Evolutionary conservation across 2,113 vertebrate genomes (phyloP), one percentile per base, ranked within the genome.

Genomic region (Salvelinus namaycush): DNA sequence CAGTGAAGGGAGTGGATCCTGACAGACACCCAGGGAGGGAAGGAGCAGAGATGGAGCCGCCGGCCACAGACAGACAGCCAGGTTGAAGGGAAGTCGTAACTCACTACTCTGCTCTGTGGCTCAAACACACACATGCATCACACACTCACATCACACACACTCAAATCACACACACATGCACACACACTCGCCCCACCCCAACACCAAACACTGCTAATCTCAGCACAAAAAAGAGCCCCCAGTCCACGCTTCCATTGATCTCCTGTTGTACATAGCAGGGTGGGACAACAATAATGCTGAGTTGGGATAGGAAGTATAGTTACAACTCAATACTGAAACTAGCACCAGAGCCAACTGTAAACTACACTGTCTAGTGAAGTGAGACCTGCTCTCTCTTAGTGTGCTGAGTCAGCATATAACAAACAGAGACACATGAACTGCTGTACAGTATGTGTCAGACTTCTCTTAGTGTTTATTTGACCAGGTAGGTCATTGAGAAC

Each of bases 171-270:
- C 81, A 51, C 60, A 51, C 16, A 73, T 9, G 12, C 60, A 70
- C 68, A 70, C 49, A 6, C 73, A 59, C n/a, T 39, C 39, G 83
- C 77, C 54, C 62, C 81, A 72, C 29, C 77, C 66, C 74, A 70
- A 75, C 68, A 76, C 77, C 73, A 79, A 78, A 68, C 82, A 68
- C 76, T 59, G 86, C 81, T 91, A 88, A 91, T 91, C 91, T 84
- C 79, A 79, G 84, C 84, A 91, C 86, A 91, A 90, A 90, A 76
- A 64, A 81, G 81, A 82, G 73, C 70, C 80, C 84, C 77, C 87
- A 77, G 84, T 87, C 87, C 84, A 74, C 83, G 81, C 82, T 76
- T 77, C 80, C 86, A 87, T 80, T 86, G 87, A 90, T 84, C 77
- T 67, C 77, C 82, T 60, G 78, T 64, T 81, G 81, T 81, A 74